Base-by-base conservation (phyloP, 2,113 vertebrate species). In the Dascyllus trimaculatus region DNA sequence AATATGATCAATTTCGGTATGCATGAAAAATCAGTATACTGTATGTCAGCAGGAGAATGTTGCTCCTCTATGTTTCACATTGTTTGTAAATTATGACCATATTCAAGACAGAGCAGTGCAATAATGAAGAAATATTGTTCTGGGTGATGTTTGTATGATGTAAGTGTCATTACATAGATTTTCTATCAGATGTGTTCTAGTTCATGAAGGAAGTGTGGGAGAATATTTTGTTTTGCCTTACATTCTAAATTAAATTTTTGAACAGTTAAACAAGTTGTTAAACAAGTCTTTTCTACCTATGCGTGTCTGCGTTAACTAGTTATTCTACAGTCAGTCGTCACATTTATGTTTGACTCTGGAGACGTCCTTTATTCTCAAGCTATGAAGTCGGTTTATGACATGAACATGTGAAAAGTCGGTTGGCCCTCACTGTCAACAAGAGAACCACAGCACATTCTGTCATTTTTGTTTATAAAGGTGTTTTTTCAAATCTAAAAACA, bases 161-260 rank as follows among this genome's bases (percentile, higher is more conserved):
- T 4, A 14, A 7, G 13, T 64, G 35, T n/a, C n/a, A n/a, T n/a
- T n/a, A 10, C 13, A 56, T 14, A 52, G 63, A 15, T 57, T 49
- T 63, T 45, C 17, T 46, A 25, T 52, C 43, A 53, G 2, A 21
- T 17, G 13, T 14, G 11, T 19, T 15, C 19, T 10, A n/a, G 24
- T n/a, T 59, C 13, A 25, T 24, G 11, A 17, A 18, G 45, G 18
- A 56, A 49, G 13, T n/a, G 11, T 19, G 59, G 26, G 17, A 57
- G 54, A 15, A 25, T 32, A n/a, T 19, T 14, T 38, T 71, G 19
- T 58, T 18, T 52, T 54, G 74, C 21, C 76, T 45, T 46, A 13
- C 63, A 25, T 68, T 80, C 22, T 75, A 81, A 84, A 84, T 15
- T 86, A 88, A 51, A 64, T 1, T 11, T 58, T 21, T 59, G 68